Base-by-base conservation (phyloP, 2,888 invertebrate species). In the Gisinianus flammeolus region DNA sequence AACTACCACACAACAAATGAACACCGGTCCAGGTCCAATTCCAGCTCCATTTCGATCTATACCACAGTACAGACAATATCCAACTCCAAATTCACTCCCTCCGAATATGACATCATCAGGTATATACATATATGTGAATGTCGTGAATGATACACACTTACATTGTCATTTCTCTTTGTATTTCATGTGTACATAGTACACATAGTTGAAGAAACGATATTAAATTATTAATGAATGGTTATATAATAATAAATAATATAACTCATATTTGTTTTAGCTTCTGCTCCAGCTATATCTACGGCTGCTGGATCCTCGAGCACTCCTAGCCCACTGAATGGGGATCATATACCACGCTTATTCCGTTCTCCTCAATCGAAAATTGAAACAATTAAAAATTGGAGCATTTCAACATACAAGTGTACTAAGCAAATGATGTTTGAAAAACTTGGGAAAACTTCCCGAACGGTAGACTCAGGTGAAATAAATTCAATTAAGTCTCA, bases 361-460 rank as follows among this genome's bases (percentile, higher is more conserved):
- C 91, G 92, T 76, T 90, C 91, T 2, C 89, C 91, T n/a, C 90
- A 92, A 28, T 93, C 94, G 67, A 94, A 96, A 87, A 92, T 98
- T 86, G 98, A 98, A 87, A 92, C 93, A 78, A 89, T 98, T 81
- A 95, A 94, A 87, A 96, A 94, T 87, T 99, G 98, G 98, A 95
- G 97, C 81, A 94, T 98, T 86, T 97, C 97, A 80, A 98, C 98
- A 0, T 98, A 97, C 88, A 98, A 98, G 88, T 98, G 98, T 87
- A 98, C 98, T 6, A 94, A 95, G 85, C 98, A 99, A 87, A 91
- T 97, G 79, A 92, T 99, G 88, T 94, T 96, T 85, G 98, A 99
- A 87, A 96, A 96, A 87, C 90, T 99, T 77, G 98, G 98, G 24
- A 98, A 97, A 89, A 93, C 94, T 66, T 94, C 95, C 10, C 90